Conservation (phyloP, 2,113 vertebrate genomes). For the Malurus alboscapulatus region DNA sequence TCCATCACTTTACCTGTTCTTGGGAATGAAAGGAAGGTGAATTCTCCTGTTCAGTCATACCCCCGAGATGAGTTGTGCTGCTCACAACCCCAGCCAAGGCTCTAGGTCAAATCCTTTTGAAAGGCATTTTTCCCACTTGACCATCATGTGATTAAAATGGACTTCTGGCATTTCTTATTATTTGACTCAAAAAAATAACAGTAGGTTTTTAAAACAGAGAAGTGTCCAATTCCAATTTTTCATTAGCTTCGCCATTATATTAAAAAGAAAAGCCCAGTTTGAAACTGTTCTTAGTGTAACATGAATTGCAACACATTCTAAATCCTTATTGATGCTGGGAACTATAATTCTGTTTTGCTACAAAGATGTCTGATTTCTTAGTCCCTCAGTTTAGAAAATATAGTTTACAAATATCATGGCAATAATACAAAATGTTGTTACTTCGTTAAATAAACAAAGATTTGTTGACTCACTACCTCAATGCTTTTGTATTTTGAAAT, state of each 20-base stretch:
- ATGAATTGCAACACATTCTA: background rate
- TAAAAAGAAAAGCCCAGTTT: background rate
- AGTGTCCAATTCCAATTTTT: background rate
- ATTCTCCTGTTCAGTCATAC: background rate
- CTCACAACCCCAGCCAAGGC: background rate
- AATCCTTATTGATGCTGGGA: background rate
- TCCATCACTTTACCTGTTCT: background rate
- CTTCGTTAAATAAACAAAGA: background rate
- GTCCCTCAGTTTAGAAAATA: background rate
- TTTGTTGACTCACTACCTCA: background rate
- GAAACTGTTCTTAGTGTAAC: background rate
- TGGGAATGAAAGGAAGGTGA: background rate
- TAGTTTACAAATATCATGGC: background rate
- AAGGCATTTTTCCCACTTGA: background rate
- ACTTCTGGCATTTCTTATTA: background rate
- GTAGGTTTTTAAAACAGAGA: background rate
- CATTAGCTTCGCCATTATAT: background rate
- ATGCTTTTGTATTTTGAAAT: constrained; percentile 5
- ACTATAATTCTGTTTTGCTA: background rate
- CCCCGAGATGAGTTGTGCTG: background rate
- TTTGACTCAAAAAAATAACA: background rate
- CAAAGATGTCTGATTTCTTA: background rate
- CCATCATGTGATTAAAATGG: background rate
- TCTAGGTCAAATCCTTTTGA: background rate
- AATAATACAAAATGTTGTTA: background rate